Base-by-base conservation (phyloP, 2,797 vertebrate species). In the Bucorvus abyssinicus region DNA sequence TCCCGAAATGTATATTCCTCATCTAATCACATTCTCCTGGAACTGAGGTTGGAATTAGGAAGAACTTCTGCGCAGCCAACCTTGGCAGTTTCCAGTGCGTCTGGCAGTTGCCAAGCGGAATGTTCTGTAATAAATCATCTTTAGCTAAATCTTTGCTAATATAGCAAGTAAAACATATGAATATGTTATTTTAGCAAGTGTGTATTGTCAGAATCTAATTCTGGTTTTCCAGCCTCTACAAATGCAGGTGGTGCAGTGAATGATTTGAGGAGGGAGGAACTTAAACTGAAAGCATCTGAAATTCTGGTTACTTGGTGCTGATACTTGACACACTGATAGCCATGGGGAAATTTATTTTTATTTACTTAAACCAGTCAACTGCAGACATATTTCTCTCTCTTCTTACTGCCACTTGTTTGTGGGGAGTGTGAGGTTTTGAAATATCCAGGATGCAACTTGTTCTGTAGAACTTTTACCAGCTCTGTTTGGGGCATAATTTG, bases 101-200 rank as follows among this genome's bases (percentile, higher is more conserved):
- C 67, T 87, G 80, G 64, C 29, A 83, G 71, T 89, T 64, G 81
- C 84, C 61, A 93, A 78, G 44, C 55, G 26, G 36, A 85, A 12
- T 71, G 52, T 85, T 96, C 75, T 69, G 78, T 70, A 70, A 87
- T 90, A 91, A 88, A 79, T 88, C 29, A 60, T 82, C 52, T 45
- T 70, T 70, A 63, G 67, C 70, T 94, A 77, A 85, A 59, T 88
- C 87, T 86, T 88, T 84, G 71, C 45, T 88, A 76, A 92, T 89
- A 59, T 22, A 84, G 63, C 64, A 77, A 92, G 57, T 87, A 44
- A 93, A 77, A 93, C 76, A 52, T 26, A 83, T 24, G 5, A 71
- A 57, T 84, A 22, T 87, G 56, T 84, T 93, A 47, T 68, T 94
- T 89, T 91, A 89, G 77, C 67, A 84, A 93, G 88, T 56, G 49